phyloP scores from a whole-genome alignment of 2,888 invertebrate genomes.

The Drosophila neonasuta region DNA sequence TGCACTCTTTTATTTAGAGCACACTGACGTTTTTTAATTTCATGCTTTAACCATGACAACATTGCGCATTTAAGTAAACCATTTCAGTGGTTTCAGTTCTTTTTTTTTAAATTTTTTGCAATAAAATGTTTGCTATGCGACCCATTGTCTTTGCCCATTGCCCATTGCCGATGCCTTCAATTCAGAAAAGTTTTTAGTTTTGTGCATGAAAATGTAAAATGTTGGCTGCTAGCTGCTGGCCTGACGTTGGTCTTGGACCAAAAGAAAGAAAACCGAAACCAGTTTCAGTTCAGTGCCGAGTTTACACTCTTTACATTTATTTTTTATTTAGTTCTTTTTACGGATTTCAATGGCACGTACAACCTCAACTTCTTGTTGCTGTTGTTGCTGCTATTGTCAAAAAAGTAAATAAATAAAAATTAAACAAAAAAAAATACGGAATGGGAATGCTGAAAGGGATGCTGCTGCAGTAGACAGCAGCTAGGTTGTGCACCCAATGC shows the following conservation, averaged over 20 bases:
- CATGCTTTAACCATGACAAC: conserved; percentile 28
- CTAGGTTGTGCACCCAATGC: conserved; percentile 23
- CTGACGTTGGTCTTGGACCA: conserved; percentile 10
- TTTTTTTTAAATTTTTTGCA: conserved; percentile 30
- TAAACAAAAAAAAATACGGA: conserved; percentile 34
- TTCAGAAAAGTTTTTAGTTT: conserved; percentile 65
- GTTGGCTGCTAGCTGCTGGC: conserved; percentile 21
- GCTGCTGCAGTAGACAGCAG: conserved; percentile 35
- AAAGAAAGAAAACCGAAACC: conserved; percentile 67
- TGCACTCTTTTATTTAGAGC: too few species aligned
- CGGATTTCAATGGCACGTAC: conserved; percentile 73
- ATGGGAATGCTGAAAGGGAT: conserved; percentile 67
- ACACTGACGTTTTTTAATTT: conserved; percentile 22
- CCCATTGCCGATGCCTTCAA: conserved; percentile 25
- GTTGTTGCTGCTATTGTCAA: conserved; percentile 44
- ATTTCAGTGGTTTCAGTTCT: not conserved
- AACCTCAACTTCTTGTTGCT: conserved; percentile 43
- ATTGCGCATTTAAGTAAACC: conserved; percentile 6
- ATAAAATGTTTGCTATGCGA: conserved; percentile 34
- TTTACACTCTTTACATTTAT: conserved; percentile 58
- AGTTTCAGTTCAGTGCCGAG: conserved; percentile 52
- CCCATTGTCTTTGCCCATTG: conserved; percentile 34
- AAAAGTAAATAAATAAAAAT: conserved; percentile 18
- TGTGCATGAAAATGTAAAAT: conserved; percentile 69
- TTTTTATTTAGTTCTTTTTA: conserved; percentile 46